phyloP scores from a whole-genome alignment of 2,888 invertebrate genomes.

The Leptopilina myrica region DNA sequence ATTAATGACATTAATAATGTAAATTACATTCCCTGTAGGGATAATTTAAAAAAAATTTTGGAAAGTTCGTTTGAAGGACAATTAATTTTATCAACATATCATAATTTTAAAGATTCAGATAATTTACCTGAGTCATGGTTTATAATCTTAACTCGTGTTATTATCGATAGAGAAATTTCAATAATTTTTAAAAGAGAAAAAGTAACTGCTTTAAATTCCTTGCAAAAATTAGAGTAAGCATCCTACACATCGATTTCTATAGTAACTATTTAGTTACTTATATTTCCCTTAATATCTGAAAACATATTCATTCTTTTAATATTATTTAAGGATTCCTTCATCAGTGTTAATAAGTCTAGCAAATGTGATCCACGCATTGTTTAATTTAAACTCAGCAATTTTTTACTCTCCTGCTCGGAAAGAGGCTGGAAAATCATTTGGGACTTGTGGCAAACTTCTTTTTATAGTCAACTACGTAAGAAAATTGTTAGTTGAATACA shows the following conservation, averaged over 20 bases:
- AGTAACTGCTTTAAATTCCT: neutral
- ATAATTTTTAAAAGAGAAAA: constrained; percentile 11
- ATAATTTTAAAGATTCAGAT: neutral
- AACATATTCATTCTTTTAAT: neutral
- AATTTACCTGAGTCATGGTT: neutral
- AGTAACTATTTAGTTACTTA: neutral
- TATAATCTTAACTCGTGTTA: neutral
- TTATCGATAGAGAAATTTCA: neutral
- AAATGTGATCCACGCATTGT: neutral
- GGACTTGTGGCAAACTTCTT: neutral
- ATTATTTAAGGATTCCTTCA: constrained; percentile 4
- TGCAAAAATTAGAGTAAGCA: constrained; percentile 2
- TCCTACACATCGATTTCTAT: neutral
- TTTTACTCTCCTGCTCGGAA: neutral
- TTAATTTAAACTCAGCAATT: constrained; percentile 6
- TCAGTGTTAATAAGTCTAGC: neutral
- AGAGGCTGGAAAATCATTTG: neutral
- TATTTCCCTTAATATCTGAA: neutral
- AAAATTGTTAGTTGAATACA: neutral
- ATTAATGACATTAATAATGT: neutral
- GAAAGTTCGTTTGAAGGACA: neutral
- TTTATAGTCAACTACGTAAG: constrained; percentile 1
- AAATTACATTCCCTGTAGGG: neutral
- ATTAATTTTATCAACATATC: neutral
- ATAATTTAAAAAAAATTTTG: constrained; percentile 14